Evolutionary conservation across 1,140 invertebrate genomes (phyloP), one percentile per base, ranked within the genome.

Genomic region (Eumaeus atala): DNA sequence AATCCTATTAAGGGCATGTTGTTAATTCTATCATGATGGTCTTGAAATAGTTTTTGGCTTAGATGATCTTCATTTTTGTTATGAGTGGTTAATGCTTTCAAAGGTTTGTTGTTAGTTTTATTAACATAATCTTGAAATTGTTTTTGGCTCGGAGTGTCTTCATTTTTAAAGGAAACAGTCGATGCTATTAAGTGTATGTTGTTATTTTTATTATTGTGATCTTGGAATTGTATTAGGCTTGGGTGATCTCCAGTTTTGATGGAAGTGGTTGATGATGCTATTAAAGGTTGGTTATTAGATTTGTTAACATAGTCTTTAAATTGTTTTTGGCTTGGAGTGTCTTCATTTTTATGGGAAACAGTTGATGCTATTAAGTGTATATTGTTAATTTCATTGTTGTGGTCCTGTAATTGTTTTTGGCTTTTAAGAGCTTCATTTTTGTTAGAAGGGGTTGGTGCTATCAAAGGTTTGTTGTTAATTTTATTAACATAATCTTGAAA

Each of bases 401-500:
- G 36, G 16, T 35, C 48, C 9, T 34, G 33, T 34, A 34, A 50
- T 35, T 50, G 48, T 50, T 50, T 35, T 34, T 50, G 33, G 14
- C 28, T 50, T 34, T 28, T 18, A 18, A 18, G 17, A n/a, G 10
- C 17, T 18, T 18, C 1, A 18, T 18, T 47, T 47, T 28, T 28
- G 6, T 28, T 28, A 28, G 2, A 36, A 28, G 21, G 17, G 16
- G 16, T 42, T 38, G 36, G 12, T 34, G 21, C 21, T 28, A 28
- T 28, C 21, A 17, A 16, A 0, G 34, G 9, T 2, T 14, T n/a
- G 8, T 50, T 16, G 8, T 3, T 14, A 9, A 11, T 42, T n/a
- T 36, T 47, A 6, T 17, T 9, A 11, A 36, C 14, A 58, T 58
- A 62, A 12, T 62, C 48, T 53, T 59, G 49, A 35, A 53, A 59